phyloP scores from a whole-genome alignment of 2,888 invertebrate species.

The Herminia tarsipennalis region DNA sequence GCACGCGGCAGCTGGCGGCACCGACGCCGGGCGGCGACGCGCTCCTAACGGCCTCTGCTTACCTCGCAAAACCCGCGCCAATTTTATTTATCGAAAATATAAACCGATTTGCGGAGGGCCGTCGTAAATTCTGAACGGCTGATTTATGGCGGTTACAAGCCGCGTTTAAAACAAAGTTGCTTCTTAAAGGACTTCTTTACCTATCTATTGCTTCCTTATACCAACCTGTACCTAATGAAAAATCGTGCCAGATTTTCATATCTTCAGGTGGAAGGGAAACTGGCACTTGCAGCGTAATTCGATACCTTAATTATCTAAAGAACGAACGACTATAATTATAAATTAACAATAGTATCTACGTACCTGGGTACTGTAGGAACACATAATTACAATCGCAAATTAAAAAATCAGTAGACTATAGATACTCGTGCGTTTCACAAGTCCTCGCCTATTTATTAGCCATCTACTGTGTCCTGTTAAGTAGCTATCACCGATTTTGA shows the following conservation, averaged over 20 bases:
- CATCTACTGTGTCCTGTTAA: too few species aligned
- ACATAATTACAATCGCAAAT: too few species aligned
- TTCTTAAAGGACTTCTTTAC: slow-evolving; percentile 73
- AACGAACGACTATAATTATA: neutral
- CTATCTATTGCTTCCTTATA: slow-evolving; percentile 53
- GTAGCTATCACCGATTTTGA: too few species aligned
- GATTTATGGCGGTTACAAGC: slow-evolving; percentile 83
- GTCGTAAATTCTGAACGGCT: slow-evolving; percentile 81
- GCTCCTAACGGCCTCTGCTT: slow-evolving; percentile 84
- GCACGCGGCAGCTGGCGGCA: slow-evolving; percentile 76
- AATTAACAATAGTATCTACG: too few species aligned
- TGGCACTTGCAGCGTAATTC: too few species aligned
- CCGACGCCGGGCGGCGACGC: slow-evolving; percentile 70
- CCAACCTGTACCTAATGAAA: slow-evolving; percentile 32
- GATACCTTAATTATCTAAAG: neutral
- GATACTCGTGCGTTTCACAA: too few species aligned
- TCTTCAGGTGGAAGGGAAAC: too few species aligned
- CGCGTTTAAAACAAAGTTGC: slow-evolving; percentile 80
- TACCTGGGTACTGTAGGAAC: too few species aligned
- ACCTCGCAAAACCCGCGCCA: slow-evolving; percentile 85
- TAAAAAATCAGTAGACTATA: too few species aligned
- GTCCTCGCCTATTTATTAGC: too few species aligned
- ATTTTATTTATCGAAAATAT: slow-evolving; percentile 86
- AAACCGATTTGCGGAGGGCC: slow-evolving; percentile 84
- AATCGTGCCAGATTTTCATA: slow-evolving; percentile 4